Evolutionary conservation across 2,797 vertebrate genomes (phyloP).

Genomic region (Sphaeramia orbicularis): DNA sequence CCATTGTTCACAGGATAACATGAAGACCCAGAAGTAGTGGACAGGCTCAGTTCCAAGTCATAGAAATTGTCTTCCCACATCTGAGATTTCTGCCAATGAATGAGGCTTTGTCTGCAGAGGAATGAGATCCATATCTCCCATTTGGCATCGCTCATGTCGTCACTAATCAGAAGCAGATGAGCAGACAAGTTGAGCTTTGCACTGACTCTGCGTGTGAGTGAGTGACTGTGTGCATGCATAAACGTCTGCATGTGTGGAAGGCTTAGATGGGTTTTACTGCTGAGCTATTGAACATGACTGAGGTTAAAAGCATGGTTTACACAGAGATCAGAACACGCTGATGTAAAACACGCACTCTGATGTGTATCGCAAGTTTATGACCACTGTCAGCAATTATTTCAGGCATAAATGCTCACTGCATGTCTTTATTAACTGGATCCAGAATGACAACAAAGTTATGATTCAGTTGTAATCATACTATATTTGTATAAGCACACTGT

Average conservation of each 20-base stretch:
- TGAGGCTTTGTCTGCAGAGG: constrained; percentile 84
- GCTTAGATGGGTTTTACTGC: constrained; percentile 45
- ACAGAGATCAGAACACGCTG: constrained; percentile 46
- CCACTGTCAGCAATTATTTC: constrained; percentile 20
- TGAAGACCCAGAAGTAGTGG: constrained; percentile 54
- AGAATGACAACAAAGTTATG: background rate
- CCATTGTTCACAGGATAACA: constrained; percentile 45
- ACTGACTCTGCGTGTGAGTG: constrained; percentile 29
- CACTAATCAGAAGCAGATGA: constrained; percentile 86
- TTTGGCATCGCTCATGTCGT: constrained; percentile 80
- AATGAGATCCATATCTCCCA: constrained; percentile 86
- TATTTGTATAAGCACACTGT: too few relatives aligned
- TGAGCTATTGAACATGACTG: constrained; percentile 53
- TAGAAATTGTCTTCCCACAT: constrained; percentile 80
- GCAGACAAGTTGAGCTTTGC: constrained; percentile 67
- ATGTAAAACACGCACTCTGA: constrained; percentile 51
- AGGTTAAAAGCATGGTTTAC: constrained; percentile 59
- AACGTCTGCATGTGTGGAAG: constrained; percentile 23
- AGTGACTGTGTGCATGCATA: constrained; percentile 4
- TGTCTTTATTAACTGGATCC: constrained; percentile 14
- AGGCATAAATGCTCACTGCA: background rate
- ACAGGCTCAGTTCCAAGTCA: constrained; percentile 64
- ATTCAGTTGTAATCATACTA: too few relatives aligned
- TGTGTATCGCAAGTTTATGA: constrained; percentile 33
- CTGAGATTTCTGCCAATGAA: constrained; percentile 81